Evolutionary conservation across 2,797 vertebrate genomes (phyloP), one percentile per base, ranked within the genome.

Genomic region (Loris lydekkerianus): DNA sequence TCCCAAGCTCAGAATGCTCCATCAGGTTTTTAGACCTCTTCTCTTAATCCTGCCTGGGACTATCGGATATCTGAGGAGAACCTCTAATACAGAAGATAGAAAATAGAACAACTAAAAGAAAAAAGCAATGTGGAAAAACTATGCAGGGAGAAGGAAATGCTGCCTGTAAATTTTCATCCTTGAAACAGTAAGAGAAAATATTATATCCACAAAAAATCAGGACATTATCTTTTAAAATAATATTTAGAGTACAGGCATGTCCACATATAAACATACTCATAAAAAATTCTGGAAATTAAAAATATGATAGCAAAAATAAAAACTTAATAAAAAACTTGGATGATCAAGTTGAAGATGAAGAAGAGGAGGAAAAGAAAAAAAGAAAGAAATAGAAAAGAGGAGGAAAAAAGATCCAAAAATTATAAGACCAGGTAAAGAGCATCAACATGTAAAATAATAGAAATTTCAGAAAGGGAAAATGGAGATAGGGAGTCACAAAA

Each of bases 81-180:
- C 43, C 72, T 88, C 25, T 86, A 77, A 82, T 37, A 91, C 25
- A 34, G n/a, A 97, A 93, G 9, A 84, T 67, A 3, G 23, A 78
- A 13, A 78, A 90, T 5, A 84, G 63, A 83, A 89, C 31, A 61
- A 49, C 27, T 69, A 49, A 87, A 75, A 65, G 49, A 53, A 15
- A 53, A 83, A 91, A 73, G 10, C 34, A 73, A 69, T 37, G 17
- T 63, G 61, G 13, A 80, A 80, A 85, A 91, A 67, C 8, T 18
- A 76, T 40, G 11, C 40, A 76, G 31, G 14, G 21, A 86, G 21
- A 94, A 72, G 17, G 6, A 81, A 86, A 46, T 58, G 4, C 23
- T 40, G 4, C 49, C 49, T 4, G 15, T 14, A 94, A 10, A 18
- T 29, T 21, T 61, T 70, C 14, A 86, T 86, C 72, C 34, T 80